Evolutionary conservation across 2,888 invertebrate species (phyloP), one percentile per base, ranked within the genome.

Genomic region (Pseudococcus jackbeardsleyi): DNA sequence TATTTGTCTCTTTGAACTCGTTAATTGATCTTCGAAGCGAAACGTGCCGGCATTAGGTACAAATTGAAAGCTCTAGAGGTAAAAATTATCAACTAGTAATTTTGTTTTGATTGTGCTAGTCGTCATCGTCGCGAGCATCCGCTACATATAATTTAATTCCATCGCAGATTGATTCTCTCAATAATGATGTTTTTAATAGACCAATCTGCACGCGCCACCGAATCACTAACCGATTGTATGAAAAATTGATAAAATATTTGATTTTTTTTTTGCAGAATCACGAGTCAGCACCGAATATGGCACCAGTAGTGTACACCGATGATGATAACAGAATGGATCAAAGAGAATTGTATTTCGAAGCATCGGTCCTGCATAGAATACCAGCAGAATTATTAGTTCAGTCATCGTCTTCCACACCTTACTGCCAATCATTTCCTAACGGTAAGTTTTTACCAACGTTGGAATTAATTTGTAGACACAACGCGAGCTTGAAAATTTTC

Each of bases 391-490:
- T 87, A 9, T 54, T 87, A 33, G 77, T 87, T 26, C 87, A 87
- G 77, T 87, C 87, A 3, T 87, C 87, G 77, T 86, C 86, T 86
- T 87, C 87, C 87, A 87, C 87, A 79, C 50, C 46, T 19, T 87
- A 87, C 54, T 79, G 77, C 50, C 87, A 87, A 54, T 87, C 87
- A 39, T 87, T 87, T 82, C 87, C 87, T 26, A 87, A 87, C 50
- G 87, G 87, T 87, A n/a, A 87, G 87, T 54, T 46, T 54, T 46
- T 50, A 46, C 46, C 9, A 0, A 46, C 46, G 5, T 46, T 12
- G 46, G 46, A 46, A 33, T 33, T 33, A 33, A 33, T 33, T 33
- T 3, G 26, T 33, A 33, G 26, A 33, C 26, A 33, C 26, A 2
- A 46, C 46, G 46, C 46, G 46, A 50, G 17, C 15, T 50, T 50